These are phyloP conservation scores for Pterobdella sp. DNA, from an alignment of 2,888 invertebrate species.

Conservation along the genomic window DNA sequence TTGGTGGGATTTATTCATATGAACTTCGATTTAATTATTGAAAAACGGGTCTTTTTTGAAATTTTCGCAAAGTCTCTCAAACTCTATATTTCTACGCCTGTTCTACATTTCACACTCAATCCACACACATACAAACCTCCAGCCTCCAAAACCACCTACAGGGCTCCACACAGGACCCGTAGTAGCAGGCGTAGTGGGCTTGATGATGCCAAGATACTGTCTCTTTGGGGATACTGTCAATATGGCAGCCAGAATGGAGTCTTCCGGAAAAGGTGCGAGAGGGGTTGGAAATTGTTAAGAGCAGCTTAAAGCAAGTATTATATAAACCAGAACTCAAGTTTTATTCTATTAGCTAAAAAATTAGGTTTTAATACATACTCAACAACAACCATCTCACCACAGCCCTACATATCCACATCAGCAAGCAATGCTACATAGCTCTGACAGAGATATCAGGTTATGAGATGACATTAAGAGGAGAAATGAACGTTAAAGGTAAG, in stretches of 20 bases:
- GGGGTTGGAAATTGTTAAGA: not conserved
- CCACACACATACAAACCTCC: slow-evolving; percentile 5
- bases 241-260: slow-evolving; percentile 41
- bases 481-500: slow-evolving; percentile 36
- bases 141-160: no score
- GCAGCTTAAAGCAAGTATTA: no score
- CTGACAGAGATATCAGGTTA: slow-evolving; percentile 36
- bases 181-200: slow-evolving; percentile 46
- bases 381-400: not conserved
- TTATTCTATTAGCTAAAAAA: not conserved
- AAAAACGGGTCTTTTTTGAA: not conserved
- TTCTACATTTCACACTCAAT: no score
- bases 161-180: slow-evolving; percentile 44
- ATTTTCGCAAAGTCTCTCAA: not conserved
- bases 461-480: slow-evolving; percentile 33
- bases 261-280: slow-evolving; percentile 42
- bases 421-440: slow-evolving; percentile 39
- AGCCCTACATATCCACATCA: slow-evolving; percentile 45
- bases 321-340: no score
- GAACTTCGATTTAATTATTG: not conserved
- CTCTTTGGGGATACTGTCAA: slow-evolving; percentile 46
- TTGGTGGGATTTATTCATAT: slow-evolving; percentile 37
- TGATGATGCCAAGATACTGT: slow-evolving; percentile 46
- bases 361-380: not conserved
- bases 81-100: not conserved